phyloP scores from a whole-genome alignment of 1,140 invertebrate species.

The Subanguina moxae region DNA sequence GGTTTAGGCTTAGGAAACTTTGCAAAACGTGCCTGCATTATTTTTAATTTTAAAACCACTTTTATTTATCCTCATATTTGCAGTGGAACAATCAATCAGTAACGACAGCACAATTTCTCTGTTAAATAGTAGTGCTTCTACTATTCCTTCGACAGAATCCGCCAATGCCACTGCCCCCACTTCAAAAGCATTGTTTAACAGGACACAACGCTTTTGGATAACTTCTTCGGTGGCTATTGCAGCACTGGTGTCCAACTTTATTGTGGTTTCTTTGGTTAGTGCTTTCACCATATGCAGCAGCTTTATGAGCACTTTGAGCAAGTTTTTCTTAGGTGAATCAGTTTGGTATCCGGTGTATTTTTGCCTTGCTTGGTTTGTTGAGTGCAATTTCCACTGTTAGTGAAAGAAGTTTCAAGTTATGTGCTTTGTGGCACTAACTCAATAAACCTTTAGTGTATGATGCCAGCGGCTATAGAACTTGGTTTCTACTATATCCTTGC shows the following conservation, averaged over 20 bases:
- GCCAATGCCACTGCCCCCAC: background rate
- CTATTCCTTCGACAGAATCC: background rate
- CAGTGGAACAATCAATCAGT: no score
- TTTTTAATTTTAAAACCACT: no score
- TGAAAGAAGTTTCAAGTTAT: no score
- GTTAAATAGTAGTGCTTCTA: background rate
- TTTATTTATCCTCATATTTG: background rate
- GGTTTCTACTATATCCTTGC: constrained; percentile 47
- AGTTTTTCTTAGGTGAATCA: constrained; percentile 36
- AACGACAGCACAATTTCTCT: no score
- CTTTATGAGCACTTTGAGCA: background rate
- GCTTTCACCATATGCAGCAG: background rate
- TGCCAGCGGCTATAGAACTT: constrained; percentile 36
- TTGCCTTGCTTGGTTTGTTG: constrained; percentile 35
- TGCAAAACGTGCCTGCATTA: no score
- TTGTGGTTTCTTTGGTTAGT: constrained; percentile 39
- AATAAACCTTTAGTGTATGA: no score
- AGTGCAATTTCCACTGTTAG: constrained; percentile 43
- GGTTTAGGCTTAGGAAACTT: no score
- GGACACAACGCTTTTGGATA: constrained; percentile 25
- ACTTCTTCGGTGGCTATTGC: constrained; percentile 44
- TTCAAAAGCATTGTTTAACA: constrained; percentile 26
- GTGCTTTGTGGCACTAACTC: no score
- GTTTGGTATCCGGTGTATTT: constrained; percentile 44
- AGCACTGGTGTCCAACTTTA: constrained; percentile 45